Evolutionary conservation across 2,113 vertebrate genomes (phyloP).

Genomic region (Labeo catla): DNA sequence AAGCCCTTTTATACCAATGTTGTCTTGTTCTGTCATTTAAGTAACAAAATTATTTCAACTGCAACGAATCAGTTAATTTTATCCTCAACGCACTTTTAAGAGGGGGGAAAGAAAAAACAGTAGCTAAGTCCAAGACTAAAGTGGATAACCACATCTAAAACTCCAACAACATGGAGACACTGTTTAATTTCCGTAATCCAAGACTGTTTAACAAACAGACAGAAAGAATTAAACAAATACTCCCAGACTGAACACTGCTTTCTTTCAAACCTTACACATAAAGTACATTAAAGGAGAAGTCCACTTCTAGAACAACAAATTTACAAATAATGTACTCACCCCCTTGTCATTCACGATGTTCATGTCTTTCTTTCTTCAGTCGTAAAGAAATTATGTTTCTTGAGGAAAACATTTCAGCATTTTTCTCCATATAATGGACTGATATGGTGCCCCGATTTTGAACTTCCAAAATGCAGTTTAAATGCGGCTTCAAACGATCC

Average conservation of each 20-base stretch:
- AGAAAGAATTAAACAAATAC: not conserved
- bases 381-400: too few species aligned
- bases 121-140: not conserved
- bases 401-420: too few species aligned
- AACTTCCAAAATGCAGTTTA: too few species aligned
- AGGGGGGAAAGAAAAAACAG: not conserved
- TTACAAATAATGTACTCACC: too few species aligned
- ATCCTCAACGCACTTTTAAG: not conserved
- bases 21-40: not conserved
- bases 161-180: not conserved
- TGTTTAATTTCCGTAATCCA: not conserved
- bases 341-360: too few species aligned
- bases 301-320: too few species aligned
- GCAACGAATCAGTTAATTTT: not conserved
- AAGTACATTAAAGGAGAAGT: not conserved
- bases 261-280: not conserved
- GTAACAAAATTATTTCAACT: not conserved
- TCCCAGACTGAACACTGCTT: not conserved
- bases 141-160: not conserved
- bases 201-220: not conserved
- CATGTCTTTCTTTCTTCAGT: too few species aligned
- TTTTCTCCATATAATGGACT: too few species aligned
- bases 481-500: too few species aligned
- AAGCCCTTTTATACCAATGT: not conserved
- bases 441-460: too few species aligned